Evolutionary conservation across 2,113 vertebrate genomes (phyloP).

Genomic region (Pachycephala philippinensis): DNA sequence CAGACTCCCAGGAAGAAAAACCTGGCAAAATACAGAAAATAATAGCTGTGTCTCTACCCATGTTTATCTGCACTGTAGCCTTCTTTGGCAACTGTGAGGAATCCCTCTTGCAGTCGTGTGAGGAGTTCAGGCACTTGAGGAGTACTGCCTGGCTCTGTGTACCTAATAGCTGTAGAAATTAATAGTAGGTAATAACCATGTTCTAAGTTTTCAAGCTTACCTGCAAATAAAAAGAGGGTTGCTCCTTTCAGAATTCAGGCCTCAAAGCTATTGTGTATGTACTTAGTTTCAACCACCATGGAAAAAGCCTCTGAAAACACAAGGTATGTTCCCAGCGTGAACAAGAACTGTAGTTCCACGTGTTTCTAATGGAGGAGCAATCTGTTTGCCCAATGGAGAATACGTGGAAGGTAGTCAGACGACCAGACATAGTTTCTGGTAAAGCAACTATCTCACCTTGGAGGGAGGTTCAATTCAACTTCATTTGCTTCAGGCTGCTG

Average conservation of each 20-base stretch:
- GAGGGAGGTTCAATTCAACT: background rate
- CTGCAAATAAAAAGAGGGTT: background rate
- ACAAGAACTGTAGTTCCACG: background rate
- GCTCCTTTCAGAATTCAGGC: background rate
- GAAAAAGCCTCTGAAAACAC: background rate
- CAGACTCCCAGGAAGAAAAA: background rate
- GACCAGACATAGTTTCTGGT: background rate
- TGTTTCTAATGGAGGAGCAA: background rate
- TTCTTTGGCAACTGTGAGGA: background rate
- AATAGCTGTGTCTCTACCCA: rapidly evolving
- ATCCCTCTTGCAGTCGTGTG: background rate
- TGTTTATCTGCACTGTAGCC: background rate
- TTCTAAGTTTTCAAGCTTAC: background rate
- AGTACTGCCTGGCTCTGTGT: background rate
- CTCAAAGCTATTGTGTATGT: background rate
- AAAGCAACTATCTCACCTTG: background rate
- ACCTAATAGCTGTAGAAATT: background rate
- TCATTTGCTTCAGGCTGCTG: background rate
- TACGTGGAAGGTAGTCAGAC: background rate
- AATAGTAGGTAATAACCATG: no score
- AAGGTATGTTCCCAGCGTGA: background rate
- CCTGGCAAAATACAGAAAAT: background rate
- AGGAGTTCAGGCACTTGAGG: background rate
- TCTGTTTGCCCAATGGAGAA: background rate
- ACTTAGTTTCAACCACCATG: background rate